phyloP scores from a whole-genome alignment of 2,113 vertebrate genomes.

The Perca fluviatilis region DNA sequence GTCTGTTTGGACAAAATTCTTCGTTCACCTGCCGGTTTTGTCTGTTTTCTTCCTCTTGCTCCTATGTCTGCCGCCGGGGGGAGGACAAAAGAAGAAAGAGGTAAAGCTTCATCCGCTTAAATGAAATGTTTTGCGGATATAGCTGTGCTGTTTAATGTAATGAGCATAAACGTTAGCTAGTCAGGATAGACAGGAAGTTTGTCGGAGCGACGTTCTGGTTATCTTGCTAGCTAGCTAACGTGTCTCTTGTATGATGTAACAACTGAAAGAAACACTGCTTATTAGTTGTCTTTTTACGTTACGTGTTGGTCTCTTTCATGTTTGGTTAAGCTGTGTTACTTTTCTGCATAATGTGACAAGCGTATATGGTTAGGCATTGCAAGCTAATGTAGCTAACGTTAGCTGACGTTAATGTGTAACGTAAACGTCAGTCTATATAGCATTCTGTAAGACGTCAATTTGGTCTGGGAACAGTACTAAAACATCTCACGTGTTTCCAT shows the following conservation, averaged over 20 bases:
- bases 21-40: slow-evolving; percentile 35
- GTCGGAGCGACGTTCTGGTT: neutral
- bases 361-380: neutral
- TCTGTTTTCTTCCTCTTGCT: slow-evolving; percentile 64
- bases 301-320: neutral
- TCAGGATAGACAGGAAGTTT: neutral
- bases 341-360: neutral
- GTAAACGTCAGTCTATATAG: too few relatives aligned
- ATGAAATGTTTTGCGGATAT: neutral
- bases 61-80: slow-evolving; percentile 68
- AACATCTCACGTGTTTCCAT: neutral
- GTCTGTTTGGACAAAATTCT: slow-evolving; percentile 53
- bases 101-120: slow-evolving; percentile 25
- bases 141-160: neutral
- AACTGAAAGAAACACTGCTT: neutral
- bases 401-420: neutral
- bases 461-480: neutral
- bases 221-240: too few relatives aligned
- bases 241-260: neutral
- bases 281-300: neutral
- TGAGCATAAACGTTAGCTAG: slow-evolving; percentile 14
- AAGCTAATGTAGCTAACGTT: neutral
- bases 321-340: neutral
- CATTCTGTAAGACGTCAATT: neutral
- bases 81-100: slow-evolving; percentile 83